These are phyloP conservation scores for Drosophila grimshawi DNA, from an alignment of 1,140 invertebrate genomes.

Conservation along the genomic window DNA sequence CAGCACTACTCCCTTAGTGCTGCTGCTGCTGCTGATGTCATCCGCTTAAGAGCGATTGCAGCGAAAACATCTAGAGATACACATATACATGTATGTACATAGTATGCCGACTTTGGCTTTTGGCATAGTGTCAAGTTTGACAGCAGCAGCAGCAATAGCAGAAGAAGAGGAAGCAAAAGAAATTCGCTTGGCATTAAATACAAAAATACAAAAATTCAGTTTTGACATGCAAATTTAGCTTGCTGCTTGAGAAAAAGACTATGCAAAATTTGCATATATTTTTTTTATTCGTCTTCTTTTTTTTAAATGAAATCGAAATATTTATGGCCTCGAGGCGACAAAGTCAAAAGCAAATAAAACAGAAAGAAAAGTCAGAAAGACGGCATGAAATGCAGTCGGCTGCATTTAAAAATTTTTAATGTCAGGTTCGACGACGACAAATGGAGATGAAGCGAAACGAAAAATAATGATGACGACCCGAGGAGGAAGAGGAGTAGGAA, in stretches of 20 bases:
- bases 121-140: conserved; percentile 47
- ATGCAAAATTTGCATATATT: conserved; percentile 17
- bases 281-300: not conserved
- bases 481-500: not conserved
- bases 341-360: conserved; percentile 51
- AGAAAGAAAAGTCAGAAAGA: conserved; percentile 13
- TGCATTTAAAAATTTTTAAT: conserved; percentile 60
- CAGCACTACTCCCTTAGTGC: not conserved
- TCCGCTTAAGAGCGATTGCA: conserved; percentile 15
- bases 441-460: conserved; percentile 40
- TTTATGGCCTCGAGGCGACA: conserved; percentile 73
- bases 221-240: conserved; percentile 70
- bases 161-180: conserved; percentile 11
- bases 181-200: conserved; percentile 41
- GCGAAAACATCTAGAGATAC: not conserved
- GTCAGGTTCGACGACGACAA: conserved; percentile 74
- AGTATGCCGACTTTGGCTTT: conserved; percentile 1
- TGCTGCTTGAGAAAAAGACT: not conserved
- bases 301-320: conserved; percentile 67
- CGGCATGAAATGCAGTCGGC: conserved; percentile 41
- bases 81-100: conserved; percentile 21
- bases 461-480: not conserved
- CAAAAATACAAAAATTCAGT: conserved; percentile 17
- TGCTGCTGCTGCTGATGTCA: conserved; percentile 33
- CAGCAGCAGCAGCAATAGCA: not conserved